Base-by-base conservation (phyloP, 2,888 invertebrate genomes). In the Timema podura region DNA sequence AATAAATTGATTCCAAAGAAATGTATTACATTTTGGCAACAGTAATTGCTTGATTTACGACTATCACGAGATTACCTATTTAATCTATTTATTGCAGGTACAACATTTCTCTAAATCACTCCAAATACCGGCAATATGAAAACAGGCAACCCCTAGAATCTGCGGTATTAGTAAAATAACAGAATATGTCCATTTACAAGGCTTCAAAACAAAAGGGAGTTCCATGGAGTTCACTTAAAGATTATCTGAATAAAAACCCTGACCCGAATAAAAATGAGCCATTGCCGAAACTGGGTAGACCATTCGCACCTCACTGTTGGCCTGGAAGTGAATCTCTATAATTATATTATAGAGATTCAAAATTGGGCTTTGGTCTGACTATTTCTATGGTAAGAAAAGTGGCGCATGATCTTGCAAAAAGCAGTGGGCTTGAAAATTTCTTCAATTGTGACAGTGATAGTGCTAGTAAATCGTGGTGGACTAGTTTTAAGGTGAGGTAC, bases 401-500 rank as follows among this genome's bases (percentile, higher is more conserved):
- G 48, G 67, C 67, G 10, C 51, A 49, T 67, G 51, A 67, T 10
- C 51, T 67, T 49, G 44, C 54, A 44, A 51, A 48, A 51, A 13
- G 6, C 45, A 13, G 15, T 13, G 45, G 44, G 11, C 15, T 49
- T 49, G 49, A 49, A 44, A 44, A 51, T 67, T 51, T 67, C 6
- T 51, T 67, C 5, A 49, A 67, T 49, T 49, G 15, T 16, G 51
- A 49, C 16, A 67, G 49, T 44, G 49, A 48, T 44, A 44, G 44
- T 49, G 67, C 67, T 45, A 67, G 67, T 44, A 67, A 67, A 67
- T 54, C 44, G 67, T 67, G 51, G 30, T 67, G 51, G 49, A 13
- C 46, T 9, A 61, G 13, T 13, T 61, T 10, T 61, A 61, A 61
- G 30, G 3, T 2, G 30, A 30, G 30, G 3, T 30, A 30, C 30